Evolutionary conservation across 2,797 vertebrate genomes (phyloP), one percentile per base, ranked within the genome.

Genomic region (Mallotus villosus): DNA sequence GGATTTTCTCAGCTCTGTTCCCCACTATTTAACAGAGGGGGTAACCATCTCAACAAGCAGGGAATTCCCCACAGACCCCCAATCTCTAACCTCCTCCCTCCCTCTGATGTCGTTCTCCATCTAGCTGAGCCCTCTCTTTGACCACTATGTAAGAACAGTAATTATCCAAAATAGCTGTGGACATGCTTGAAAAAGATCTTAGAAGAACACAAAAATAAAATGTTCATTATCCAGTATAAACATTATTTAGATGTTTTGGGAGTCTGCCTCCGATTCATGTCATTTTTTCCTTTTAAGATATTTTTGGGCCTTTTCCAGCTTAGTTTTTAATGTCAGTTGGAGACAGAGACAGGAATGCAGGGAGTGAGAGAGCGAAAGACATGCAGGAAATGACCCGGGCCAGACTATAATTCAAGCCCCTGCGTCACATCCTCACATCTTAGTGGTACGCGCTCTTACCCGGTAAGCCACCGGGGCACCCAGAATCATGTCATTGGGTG

Each of bases 231-330:
- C 74, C 58, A 75, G 62, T n/a, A n/a, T n/a, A n/a, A n/a, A n/a
- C n/a, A n/a, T n/a, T n/a, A n/a, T n/a, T 77, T 82, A 84, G 78
- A 76, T 64, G 73, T 84, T 84, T 76, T 71, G 75, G 81, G 70
- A 70, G 82, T 71, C 81, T 88, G 82, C 71, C 64, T 75, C 81
- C 76, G 68, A 82, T 83, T 87, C 83, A 83, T 83, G 85, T 87
- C 80, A 81, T 77, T 84, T 78, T 85, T 59, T 46, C 41, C 41
- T 46, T 14, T 3, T 14, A 46, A 46, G 12, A 46, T 46, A 46
- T 46, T 14, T 14, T 46, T 2, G 37, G 41, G 41, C 41, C 41
- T 46, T 46, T 46, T 46, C 41, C 9, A 46, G 41, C 12, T 46
- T 46, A 14, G 41, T 46, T 46, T 8, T 14, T 2, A 46, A 12